Conservation (phyloP, 2,113 vertebrate genomes). For the Thomomys bottae region DNA sequence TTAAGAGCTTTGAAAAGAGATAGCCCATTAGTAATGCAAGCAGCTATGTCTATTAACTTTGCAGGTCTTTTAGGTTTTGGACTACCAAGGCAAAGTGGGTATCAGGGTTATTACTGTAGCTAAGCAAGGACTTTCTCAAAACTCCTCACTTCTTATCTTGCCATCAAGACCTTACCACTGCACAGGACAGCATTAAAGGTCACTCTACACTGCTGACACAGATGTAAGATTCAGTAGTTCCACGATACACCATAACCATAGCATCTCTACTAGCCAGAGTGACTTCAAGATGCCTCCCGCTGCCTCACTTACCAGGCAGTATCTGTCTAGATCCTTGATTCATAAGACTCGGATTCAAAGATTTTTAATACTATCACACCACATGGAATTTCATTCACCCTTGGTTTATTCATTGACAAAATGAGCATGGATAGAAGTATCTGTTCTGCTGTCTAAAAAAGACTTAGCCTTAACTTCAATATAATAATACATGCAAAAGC, state of each 20-base stretch:
- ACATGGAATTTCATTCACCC: neutral
- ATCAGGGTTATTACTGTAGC: neutral
- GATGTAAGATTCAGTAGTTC: neutral
- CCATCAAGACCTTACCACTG: neutral
- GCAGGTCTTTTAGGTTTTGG: neutral
- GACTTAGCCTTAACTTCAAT: neutral
- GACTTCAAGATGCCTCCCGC: neutral
- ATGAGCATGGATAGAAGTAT: neutral
- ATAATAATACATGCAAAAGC: neutral
- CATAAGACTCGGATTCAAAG: neutral
- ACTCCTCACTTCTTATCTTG: neutral
- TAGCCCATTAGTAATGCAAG: neutral
- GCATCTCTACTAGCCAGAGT: neutral
- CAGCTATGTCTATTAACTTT: neutral
- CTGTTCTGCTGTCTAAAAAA: conserved; percentile 23
- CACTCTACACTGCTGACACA: too few species aligned
- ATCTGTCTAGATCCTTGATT: neutral
- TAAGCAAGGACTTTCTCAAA: neutral
- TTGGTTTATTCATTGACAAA: neutral
- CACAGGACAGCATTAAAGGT: neutral
- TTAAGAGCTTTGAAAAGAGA: neutral
- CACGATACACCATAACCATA: neutral
- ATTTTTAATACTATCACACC: neutral
- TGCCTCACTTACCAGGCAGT: neutral
- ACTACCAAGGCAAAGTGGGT: neutral